A percentile compares a stretch with the other conserved stretches of the same genome.
These are phyloP conservation scores for Montipora cactus DNA, from an alignment of 64 coral and sea anemone species.

Conservation along the genomic window DNA sequence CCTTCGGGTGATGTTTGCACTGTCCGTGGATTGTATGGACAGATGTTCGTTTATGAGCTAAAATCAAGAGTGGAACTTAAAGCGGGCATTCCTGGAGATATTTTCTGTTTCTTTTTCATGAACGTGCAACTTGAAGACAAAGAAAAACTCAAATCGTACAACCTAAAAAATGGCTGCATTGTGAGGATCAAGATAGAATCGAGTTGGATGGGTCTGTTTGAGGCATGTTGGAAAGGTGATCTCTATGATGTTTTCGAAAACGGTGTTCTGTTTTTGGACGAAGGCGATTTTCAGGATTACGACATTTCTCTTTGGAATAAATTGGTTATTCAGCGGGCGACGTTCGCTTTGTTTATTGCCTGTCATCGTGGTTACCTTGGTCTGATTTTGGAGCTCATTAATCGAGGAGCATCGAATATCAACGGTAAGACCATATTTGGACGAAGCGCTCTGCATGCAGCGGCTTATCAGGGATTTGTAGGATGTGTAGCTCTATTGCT, in stretches of 20 bases:
- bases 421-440: slow-evolving; percentile 91
- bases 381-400: slow-evolving; percentile 88
- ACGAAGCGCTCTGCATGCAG: slow-evolving; percentile 81
- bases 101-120: slow-evolving; percentile 90
- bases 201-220: slow-evolving; percentile 78
- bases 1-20: slow-evolving; percentile 88
- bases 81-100: slow-evolving; percentile 90
- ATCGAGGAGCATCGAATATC: slow-evolving; percentile 84
- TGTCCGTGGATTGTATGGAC: slow-evolving; percentile 53
- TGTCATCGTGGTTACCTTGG: slow-evolving; percentile 94
- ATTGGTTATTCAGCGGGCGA: slow-evolving; percentile 87
- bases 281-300: slow-evolving; percentile 65
- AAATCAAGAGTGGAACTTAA: slow-evolving; percentile 89
- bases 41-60: slow-evolving; percentile 81
- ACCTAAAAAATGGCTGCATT: slow-evolving; percentile 89
- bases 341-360: slow-evolving; percentile 92
- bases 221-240: slow-evolving; percentile 93
- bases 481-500: slow-evolving; percentile 93
- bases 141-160: slow-evolving; percentile 55
- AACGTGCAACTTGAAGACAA: slow-evolving; percentile 76
- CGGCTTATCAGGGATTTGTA: slow-evolving; percentile 96
- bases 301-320: slow-evolving; percentile 93
- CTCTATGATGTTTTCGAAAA: slow-evolving; percentile 98
- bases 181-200: slow-evolving; percentile 80
- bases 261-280: slow-evolving; percentile 85